Percentiles rank a stretch among this genome's conserved stretches.
Conservation (phyloP, 2,113 vertebrate species). For the Ctenodactylus gundi region DNA sequence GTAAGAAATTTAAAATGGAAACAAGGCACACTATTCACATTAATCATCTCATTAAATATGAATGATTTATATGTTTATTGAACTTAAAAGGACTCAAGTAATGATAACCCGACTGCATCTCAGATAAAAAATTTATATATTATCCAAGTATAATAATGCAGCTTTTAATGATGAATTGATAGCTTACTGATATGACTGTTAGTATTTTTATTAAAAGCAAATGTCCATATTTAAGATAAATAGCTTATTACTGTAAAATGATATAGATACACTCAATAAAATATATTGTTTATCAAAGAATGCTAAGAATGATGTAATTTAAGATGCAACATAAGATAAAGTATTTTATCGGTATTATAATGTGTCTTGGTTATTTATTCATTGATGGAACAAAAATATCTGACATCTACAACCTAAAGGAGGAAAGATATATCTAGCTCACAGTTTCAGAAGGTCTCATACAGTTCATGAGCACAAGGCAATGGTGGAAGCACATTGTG, state of each 20-base stretch:
- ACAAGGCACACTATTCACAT: constrained; percentile 8
- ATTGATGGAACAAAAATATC: no score
- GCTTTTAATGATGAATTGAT: not conserved
- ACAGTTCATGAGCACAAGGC: no score
- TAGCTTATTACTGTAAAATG: not conserved
- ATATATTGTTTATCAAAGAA: not conserved
- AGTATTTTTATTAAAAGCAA: not conserved
- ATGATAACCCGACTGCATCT: not conserved
- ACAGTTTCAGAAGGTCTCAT: no score
- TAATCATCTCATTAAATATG: constrained; percentile 65
- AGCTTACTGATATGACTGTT: not conserved
- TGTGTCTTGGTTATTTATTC: no score
- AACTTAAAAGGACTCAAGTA: no score
- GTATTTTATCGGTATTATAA: no score
- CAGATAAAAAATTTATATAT: constrained; percentile 35
- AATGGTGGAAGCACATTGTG: no score
- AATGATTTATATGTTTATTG: not conserved
- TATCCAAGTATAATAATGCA: constrained; percentile 5
- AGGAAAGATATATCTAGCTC: no score
- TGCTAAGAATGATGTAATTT: not conserved
- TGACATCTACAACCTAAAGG: no score
- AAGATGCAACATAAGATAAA: not conserved
- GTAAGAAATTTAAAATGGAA: constrained; percentile 23
- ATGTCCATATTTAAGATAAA: not conserved
- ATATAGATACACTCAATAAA: not conserved